Evolutionary conservation across 1,140 invertebrate genomes (phyloP).

Genomic region (Hypsibius dujardini): DNA sequence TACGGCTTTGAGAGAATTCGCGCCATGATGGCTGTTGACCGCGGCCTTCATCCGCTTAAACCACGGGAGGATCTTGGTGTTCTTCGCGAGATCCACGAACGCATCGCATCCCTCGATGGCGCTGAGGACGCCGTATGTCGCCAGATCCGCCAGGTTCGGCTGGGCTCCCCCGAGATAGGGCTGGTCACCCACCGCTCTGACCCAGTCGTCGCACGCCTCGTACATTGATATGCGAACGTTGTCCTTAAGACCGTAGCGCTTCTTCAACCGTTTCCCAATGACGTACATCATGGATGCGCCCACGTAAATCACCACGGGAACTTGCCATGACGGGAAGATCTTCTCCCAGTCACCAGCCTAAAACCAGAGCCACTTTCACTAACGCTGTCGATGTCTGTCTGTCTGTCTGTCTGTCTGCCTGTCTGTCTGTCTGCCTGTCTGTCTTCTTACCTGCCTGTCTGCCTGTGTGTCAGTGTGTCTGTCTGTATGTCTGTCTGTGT

Average conservation of each 20-base stretch:
- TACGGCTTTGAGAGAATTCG: neutral
- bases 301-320: slow-evolving; percentile 69
- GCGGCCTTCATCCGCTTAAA: slow-evolving; percentile 34
- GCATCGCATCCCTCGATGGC: slow-evolving; percentile 87
- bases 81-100: slow-evolving; percentile 58
- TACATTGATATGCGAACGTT: slow-evolving; percentile 77
- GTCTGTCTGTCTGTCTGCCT: no score
- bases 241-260: slow-evolving; percentile 62
- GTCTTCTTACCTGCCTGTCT: no score
- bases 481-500: no score
- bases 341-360: slow-evolving; percentile 69
- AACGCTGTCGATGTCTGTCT: no score
- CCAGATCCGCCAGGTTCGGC: slow-evolving; percentile 79
- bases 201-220: slow-evolving; percentile 66
- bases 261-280: slow-evolving; percentile 70
- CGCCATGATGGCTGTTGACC: slow-evolving; percentile 29
- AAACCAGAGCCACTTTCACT: no score
- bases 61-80: slow-evolving; percentile 50
- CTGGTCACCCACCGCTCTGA: slow-evolving; percentile 47
- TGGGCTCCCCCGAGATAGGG: slow-evolving; percentile 58
- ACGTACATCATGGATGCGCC: slow-evolving; percentile 84
- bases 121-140: slow-evolving; percentile 75
- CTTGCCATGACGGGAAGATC: slow-evolving; percentile 66
- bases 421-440: no score
- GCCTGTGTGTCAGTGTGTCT: no score